Evolutionary conservation across 2,113 vertebrate genomes (phyloP).

Genomic region (Lethenteron reissneri): DNA sequence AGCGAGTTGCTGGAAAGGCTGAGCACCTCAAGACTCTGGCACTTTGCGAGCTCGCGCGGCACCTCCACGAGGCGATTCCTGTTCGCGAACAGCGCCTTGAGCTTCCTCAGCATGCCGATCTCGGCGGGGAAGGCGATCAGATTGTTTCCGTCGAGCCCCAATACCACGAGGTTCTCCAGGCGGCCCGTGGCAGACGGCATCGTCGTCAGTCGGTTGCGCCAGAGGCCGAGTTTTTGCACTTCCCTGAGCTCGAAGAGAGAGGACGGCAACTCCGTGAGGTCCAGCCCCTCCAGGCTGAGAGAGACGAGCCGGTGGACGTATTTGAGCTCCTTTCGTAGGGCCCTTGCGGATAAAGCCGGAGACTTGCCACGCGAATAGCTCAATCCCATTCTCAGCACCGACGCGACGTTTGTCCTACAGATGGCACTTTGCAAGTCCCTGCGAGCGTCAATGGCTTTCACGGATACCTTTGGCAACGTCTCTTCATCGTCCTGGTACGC

Average conservation of each 20-base stretch:
- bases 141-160: conserved; percentile 57
- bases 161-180: conserved; percentile 49
- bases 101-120: conserved; percentile 44
- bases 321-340: conserved; percentile 19
- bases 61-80: conserved; percentile 56
- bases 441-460: too few relatives aligned
- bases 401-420: too few relatives aligned
- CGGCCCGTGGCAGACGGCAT: conserved; percentile 38
- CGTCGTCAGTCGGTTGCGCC: conserved; percentile 38
- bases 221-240: conserved; percentile 73
- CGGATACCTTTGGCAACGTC: too few relatives aligned
- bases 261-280: conserved; percentile 36
- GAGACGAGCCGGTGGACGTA: conserved; percentile 36
- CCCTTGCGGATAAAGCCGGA: neutral
- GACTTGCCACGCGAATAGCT: too few relatives aligned
- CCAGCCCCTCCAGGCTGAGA: conserved; percentile 51
- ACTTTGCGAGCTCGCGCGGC: conserved; percentile 51
- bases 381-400: too few relatives aligned
- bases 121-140: conserved; percentile 51
- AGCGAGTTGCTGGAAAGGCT: conserved; percentile 68
- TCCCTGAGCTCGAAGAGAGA: conserved; percentile 62
- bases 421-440: too few relatives aligned
- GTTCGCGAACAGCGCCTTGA: conserved; percentile 57
- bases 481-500: too few relatives aligned
- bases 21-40: conserved; percentile 50